phyloP scores from a whole-genome alignment of 2,888 invertebrate genomes.

The Embidobia sp. region DNA sequence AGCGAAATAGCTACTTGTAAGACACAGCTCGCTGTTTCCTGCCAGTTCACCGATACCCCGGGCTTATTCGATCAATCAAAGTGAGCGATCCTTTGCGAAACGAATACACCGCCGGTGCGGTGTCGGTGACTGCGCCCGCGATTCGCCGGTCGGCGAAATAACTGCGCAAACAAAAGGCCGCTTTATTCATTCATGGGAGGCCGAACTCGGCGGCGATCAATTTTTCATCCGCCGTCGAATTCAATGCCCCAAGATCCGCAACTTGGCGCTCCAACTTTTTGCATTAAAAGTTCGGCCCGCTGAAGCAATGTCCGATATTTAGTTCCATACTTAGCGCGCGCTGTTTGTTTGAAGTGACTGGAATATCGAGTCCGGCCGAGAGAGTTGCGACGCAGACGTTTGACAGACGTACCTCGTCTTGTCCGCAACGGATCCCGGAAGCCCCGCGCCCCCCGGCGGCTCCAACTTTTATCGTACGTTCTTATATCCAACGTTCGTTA shows the following conservation, averaged over 20 bases:
- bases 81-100: constrained; percentile 62
- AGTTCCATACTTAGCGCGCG: constrained; percentile 29
- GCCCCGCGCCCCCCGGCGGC: constrained; percentile 40
- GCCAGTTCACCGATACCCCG: constrained; percentile 61
- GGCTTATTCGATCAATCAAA: constrained; percentile 66
- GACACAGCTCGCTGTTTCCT: constrained; percentile 50
- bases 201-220: constrained; percentile 16
- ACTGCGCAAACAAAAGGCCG: constrained; percentile 1
- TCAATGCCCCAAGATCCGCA: constrained; percentile 11
- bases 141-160: constrained; percentile 26
- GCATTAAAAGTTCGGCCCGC: constrained; percentile 25
- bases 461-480: constrained; percentile 44
- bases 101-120: constrained; percentile 35
- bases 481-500: constrained; percentile 39
- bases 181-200: constrained; percentile 19
- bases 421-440: constrained; percentile 38
- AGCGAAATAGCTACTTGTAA: constrained; percentile 56
- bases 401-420: constrained; percentile 48
- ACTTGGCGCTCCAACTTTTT: constrained; percentile 9
- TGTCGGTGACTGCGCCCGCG: constrained; percentile 24
- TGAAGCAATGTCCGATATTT: constrained; percentile 37
- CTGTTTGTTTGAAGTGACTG: constrained; percentile 41
- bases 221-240: constrained; percentile 22
- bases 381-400: constrained; percentile 48
- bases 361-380: constrained; percentile 19